phyloP scores from a whole-genome alignment of 2,797 vertebrate genomes.

The Schizopygopsis pylzovi region DNA sequence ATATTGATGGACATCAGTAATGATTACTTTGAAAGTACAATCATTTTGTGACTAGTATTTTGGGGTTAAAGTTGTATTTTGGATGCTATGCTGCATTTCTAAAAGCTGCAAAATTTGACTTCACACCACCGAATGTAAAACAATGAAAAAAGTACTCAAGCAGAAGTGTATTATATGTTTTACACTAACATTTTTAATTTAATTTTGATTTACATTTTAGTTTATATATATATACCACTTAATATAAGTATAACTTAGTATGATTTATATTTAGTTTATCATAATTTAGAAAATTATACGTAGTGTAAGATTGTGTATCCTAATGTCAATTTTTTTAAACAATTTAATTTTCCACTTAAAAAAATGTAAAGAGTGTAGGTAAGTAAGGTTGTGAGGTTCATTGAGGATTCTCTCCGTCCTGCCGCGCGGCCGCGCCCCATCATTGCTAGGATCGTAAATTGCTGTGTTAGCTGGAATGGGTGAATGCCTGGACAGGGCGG shows the following conservation, averaged over 20 bases:
- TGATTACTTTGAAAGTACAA: background rate
- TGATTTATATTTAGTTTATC: no score
- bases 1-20: background rate
- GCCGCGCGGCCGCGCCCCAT: slow-evolving; percentile 30
- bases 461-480: slow-evolving; percentile 49
- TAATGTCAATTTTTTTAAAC: no score
- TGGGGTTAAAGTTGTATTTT: background rate
- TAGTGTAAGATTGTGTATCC: background rate
- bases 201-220: no score
- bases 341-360: background rate
- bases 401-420: slow-evolving; percentile 45
- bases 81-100: background rate
- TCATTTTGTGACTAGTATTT: background rate
- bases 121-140: background rate
- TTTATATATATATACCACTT: background rate
- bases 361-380: background rate
- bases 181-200: background rate
- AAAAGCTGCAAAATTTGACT: background rate
- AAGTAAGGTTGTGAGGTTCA: slow-evolving; percentile 38
- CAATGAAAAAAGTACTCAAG: background rate
- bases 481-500: slow-evolving; percentile 36
- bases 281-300: background rate
- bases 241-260: no score
- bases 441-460: slow-evolving; percentile 46
- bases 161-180: background rate